These are phyloP conservation scores for Heloderma charlesbogerti DNA, from an alignment of 2,113 vertebrate genomes.

Conservation along the genomic window DNA sequence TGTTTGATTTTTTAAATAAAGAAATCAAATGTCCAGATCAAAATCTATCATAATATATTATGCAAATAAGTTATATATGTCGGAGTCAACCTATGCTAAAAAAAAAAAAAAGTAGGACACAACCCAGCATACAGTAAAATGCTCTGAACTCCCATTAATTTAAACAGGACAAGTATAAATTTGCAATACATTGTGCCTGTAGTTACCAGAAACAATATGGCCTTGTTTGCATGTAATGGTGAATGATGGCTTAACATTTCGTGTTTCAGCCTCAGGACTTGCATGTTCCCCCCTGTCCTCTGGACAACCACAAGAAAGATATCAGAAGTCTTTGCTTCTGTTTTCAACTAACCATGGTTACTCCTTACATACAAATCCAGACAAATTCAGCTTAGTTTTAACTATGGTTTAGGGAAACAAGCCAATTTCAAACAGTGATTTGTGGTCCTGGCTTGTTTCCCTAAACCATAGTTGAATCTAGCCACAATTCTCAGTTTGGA, in stretches of 20 bases:
- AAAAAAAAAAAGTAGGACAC: background rate
- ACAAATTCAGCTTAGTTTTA: background rate
- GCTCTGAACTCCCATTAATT: background rate
- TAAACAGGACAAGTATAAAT: background rate
- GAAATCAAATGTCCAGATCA: conserved; percentile 18
- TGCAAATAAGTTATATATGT: background rate
- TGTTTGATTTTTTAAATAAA: conserved; percentile 24
- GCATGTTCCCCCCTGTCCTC: background rate
- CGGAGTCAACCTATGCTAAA: background rate
- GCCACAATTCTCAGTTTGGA: background rate
- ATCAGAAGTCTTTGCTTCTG: background rate
- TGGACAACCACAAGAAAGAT: background rate
- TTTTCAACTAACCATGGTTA: background rate
- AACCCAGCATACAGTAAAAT: background rate
- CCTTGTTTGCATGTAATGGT: background rate
- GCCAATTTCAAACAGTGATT: background rate
- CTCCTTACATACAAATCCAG: background rate
- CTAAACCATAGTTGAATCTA: background rate
- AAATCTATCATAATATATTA: background rate
- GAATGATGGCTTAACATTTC: background rate
- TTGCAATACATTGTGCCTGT: background rate
- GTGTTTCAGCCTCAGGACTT: background rate
- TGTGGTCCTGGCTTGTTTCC: background rate
- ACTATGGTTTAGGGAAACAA: background rate
- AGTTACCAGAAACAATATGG: background rate